Evolutionary conservation across 2,888 invertebrate genomes (phyloP).

Genomic region (Malachius bipustulatus): DNA sequence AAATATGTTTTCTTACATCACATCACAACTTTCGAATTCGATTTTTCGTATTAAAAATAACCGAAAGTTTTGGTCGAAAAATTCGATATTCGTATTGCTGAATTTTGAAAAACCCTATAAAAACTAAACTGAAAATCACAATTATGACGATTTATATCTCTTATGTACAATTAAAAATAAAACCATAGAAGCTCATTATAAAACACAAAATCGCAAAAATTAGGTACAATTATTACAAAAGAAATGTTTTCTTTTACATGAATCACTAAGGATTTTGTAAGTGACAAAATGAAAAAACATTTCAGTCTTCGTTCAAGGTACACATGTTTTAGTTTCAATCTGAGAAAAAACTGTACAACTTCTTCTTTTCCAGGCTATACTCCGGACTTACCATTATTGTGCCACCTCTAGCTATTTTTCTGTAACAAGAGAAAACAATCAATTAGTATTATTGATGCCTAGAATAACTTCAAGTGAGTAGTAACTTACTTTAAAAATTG

Average conservation of each 20-base stretch:
- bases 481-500: slow-evolving; percentile 75
- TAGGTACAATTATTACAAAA: not conserved
- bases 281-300: not conserved
- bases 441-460: slow-evolving; percentile 9
- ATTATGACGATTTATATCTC: too few species aligned
- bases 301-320: slow-evolving; percentile 3
- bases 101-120: too few species aligned
- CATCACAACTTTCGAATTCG: too few species aligned
- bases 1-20: too few species aligned
- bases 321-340: slow-evolving; percentile 30
- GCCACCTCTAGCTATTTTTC: slow-evolving; percentile 73
- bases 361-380: slow-evolving; percentile 78
- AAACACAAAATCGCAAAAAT: not conserved
- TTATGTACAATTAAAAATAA: too few species aligned
- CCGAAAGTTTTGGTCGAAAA: too few species aligned
- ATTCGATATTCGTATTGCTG: too few species aligned
- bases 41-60: too few species aligned
- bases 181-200: too few species aligned
- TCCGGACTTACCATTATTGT: slow-evolving; percentile 79
- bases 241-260: not conserved
- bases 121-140: too few species aligned
- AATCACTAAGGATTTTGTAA: not conserved
- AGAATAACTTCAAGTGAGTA: slow-evolving; percentile 1
- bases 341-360: slow-evolving; percentile 67
- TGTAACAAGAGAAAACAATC: slow-evolving; percentile 34